A percentile compares a stretch with the other conserved stretches of the same genome.
phyloP scores from a whole-genome alignment of 2,113 vertebrate species.

The Macquaria ambigua region DNA sequence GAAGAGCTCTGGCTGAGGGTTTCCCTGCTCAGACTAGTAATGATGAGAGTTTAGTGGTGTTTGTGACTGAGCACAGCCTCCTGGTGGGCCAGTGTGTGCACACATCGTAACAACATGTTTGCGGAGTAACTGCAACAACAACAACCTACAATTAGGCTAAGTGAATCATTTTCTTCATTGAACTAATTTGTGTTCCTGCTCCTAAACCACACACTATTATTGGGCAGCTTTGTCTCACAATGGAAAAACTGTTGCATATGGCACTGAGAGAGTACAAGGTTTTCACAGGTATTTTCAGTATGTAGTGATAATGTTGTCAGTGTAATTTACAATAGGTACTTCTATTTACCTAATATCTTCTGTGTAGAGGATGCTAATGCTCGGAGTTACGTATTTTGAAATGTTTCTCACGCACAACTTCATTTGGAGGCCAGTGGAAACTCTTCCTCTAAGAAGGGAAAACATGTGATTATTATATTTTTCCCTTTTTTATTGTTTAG shows the following conservation, averaged over 20 bases:
- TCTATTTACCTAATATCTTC: background rate
- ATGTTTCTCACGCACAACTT: background rate
- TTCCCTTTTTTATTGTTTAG: background rate
- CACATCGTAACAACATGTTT: constrained; percentile 68
- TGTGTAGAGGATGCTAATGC: background rate
- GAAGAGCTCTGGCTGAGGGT: constrained; percentile 8
- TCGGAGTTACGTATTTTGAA: background rate
- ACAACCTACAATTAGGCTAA: constrained; percentile 74
- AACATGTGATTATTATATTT: constrained; percentile 5
- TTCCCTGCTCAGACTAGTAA: constrained; percentile 19
- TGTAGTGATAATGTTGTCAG: background rate
- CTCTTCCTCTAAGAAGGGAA: background rate
- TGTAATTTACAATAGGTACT: background rate
- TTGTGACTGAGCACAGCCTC: constrained; percentile 39
- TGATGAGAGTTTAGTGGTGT: constrained; percentile 40
- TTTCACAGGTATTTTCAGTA: constrained; percentile 22
- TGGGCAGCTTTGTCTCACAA: constrained; percentile 47
- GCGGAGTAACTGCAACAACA: constrained; percentile 51
- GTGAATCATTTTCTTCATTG: constrained; percentile 73
- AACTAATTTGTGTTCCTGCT: constrained; percentile 74
- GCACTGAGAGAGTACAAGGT: background rate
- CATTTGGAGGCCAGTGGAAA: constrained; percentile 12
- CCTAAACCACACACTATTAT: constrained; percentile 59
- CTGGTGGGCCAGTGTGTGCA: constrained; percentile 46
- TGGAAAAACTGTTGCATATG: constrained; percentile 7